These are phyloP conservation scores for Helarctos malayanus DNA, from an alignment of 2,797 vertebrate genomes.

Conservation along the genomic window DNA sequence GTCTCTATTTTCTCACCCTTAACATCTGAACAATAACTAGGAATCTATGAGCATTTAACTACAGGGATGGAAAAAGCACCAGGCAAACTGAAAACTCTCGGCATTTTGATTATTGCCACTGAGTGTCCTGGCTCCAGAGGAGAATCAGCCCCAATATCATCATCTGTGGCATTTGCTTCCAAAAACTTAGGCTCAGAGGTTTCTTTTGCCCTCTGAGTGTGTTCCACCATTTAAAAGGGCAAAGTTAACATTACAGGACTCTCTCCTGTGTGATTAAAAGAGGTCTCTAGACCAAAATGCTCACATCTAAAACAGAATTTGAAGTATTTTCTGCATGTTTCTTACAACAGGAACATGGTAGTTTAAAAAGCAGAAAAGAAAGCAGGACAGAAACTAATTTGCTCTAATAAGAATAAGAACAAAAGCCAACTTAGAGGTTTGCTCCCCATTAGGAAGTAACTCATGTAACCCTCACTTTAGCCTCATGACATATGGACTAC, in stretches of 20 bases:
- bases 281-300: neutral
- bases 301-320: conserved; percentile 21
- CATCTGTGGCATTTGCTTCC: neutral
- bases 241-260: neutral
- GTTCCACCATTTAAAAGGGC: neutral
- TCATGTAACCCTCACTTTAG: neutral
- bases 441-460: neutral
- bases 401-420: neutral
- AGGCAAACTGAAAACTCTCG: neutral
- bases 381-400: neutral
- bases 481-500: neutral
- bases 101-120: neutral
- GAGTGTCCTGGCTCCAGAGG: neutral
- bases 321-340: conserved; percentile 13
- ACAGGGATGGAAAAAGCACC: neutral
- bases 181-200: neutral
- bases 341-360: neutral
- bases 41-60: neutral
- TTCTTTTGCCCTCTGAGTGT: neutral
- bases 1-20: conserved; percentile 68
- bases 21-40: conserved; percentile 61
- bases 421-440: neutral
- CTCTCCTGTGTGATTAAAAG: conserved; percentile 44
- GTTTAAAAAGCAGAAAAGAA: conserved; percentile 47
- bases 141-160: neutral